Conservation (phyloP, 2,888 invertebrate genomes). For the Andrena trimmerana region DNA sequence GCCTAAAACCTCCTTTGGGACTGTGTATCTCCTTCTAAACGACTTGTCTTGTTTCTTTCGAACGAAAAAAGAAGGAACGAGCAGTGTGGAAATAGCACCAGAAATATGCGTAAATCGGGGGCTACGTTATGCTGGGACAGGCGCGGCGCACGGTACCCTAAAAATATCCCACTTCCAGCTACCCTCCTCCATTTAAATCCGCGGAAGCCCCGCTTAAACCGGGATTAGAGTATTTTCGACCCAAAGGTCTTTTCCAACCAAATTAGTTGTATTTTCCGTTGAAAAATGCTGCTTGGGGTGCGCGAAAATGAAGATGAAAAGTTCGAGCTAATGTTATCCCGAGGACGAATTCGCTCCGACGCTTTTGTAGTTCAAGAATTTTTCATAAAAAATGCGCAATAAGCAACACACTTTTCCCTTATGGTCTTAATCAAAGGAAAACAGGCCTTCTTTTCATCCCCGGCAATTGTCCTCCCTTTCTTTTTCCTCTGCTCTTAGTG, state of each 20-base stretch:
- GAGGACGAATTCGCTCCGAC: background rate
- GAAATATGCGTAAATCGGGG: too few relatives aligned
- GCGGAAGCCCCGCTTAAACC: too few relatives aligned
- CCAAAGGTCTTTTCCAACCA: too few relatives aligned
- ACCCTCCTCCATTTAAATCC: too few relatives aligned
- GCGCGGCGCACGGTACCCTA: too few relatives aligned
- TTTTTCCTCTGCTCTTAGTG: background rate
- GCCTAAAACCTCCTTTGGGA: background rate
- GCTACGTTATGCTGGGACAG: too few relatives aligned
- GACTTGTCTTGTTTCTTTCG: background rate
- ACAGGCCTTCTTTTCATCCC: background rate
- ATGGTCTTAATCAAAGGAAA: background rate
- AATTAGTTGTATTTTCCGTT: too few relatives aligned
- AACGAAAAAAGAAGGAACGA: too few relatives aligned
- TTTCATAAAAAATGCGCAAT: background rate
- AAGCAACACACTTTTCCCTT: background rate
- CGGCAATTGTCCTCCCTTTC: background rate
- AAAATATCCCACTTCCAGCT: too few relatives aligned
- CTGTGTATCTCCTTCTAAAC: background rate
- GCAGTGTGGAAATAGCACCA: too few relatives aligned
- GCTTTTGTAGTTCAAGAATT: background rate
- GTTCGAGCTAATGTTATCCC: background rate
- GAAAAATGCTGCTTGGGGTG: background rate
- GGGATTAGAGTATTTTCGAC: too few relatives aligned
- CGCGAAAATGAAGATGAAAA: background rate